Evolutionary conservation across 1,140 invertebrate genomes (phyloP).

Genomic region (Apis florea): DNA sequence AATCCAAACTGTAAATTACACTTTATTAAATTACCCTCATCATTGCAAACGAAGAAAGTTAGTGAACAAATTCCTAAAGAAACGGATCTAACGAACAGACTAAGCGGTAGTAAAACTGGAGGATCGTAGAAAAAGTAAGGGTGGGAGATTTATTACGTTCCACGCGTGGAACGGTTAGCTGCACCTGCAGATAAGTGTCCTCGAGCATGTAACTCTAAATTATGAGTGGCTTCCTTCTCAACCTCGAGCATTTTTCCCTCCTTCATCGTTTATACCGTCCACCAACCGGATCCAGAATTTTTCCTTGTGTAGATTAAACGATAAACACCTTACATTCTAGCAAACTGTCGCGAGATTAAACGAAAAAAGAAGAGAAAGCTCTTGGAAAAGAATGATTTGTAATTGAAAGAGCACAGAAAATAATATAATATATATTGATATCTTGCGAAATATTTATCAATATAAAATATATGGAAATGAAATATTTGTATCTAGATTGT

Average conservation of each 20-base stretch:
- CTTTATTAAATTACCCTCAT: background rate
- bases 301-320: conserved; percentile 15
- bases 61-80: background rate
- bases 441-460: too few species aligned
- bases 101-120: conserved; percentile 11
- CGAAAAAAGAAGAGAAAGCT: too few species aligned
- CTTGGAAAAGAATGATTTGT: background rate
- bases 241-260: conserved; percentile 23
- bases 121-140: background rate
- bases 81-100: background rate
- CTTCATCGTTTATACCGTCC: conserved; percentile 50
- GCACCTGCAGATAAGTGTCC: conserved; percentile 61
- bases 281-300: conserved; percentile 47
- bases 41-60: background rate
- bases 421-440: background rate
- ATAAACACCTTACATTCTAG: conserved; percentile 10
- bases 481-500: too few species aligned
- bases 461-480: too few species aligned
- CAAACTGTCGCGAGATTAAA: background rate
- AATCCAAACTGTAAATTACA: background rate
- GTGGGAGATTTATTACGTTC: conserved; percentile 29
- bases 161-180: conserved; percentile 33
- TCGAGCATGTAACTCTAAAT: conserved; percentile 68
- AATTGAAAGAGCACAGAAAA: background rate
- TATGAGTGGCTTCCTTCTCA: conserved; percentile 54